Percentiles rank a stretch among this genome's conserved stretches.
These are phyloP conservation scores for Fragum sueziense DNA, from an alignment of 2,888 invertebrate genomes.

Conservation along the genomic window DNA sequence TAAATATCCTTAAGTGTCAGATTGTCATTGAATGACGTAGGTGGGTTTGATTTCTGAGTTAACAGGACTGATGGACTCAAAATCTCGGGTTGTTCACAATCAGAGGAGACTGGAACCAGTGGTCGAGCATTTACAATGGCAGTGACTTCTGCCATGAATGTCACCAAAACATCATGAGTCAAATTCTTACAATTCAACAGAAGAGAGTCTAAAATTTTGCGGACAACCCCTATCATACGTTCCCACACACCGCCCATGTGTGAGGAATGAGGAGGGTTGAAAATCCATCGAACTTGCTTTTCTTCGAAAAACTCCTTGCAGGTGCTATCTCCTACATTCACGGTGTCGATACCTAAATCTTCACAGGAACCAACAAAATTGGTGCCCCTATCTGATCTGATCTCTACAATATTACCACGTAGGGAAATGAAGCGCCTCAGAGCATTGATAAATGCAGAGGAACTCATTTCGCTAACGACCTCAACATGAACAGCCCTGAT, in stretches of 20 bases:
- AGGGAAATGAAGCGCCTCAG: conserved; percentile 46
- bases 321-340: conserved; percentile 37
- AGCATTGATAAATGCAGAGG: conserved; percentile 51
- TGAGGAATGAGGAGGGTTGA: conserved; percentile 55
- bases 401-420: conserved; percentile 32
- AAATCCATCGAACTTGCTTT: conserved; percentile 29
- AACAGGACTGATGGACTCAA: conserved; percentile 42
- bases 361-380: conserved; percentile 48
- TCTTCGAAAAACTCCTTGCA: conserved; percentile 19
- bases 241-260: conserved; percentile 60
- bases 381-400: conserved; percentile 49
- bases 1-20: conserved; percentile 19
- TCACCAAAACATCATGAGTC: conserved; percentile 26
- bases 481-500: conserved; percentile 56
- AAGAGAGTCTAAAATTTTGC: conserved; percentile 46
- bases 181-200: neutral
- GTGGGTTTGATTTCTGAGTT: conserved; percentile 25
- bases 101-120: conserved; percentile 32
- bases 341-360: conserved; percentile 30
- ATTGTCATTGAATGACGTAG: neutral
- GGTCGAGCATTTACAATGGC: conserved; percentile 44
- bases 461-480: conserved; percentile 48
- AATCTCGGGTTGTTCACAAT: conserved; percentile 37
- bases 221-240: conserved; percentile 41
- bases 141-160: conserved; percentile 36